Percentiles rank a stretch among this genome's conserved stretches.
Evolutionary conservation across 2,113 vertebrate genomes (phyloP).

Genomic region (Donacobius atricapilla): DNA sequence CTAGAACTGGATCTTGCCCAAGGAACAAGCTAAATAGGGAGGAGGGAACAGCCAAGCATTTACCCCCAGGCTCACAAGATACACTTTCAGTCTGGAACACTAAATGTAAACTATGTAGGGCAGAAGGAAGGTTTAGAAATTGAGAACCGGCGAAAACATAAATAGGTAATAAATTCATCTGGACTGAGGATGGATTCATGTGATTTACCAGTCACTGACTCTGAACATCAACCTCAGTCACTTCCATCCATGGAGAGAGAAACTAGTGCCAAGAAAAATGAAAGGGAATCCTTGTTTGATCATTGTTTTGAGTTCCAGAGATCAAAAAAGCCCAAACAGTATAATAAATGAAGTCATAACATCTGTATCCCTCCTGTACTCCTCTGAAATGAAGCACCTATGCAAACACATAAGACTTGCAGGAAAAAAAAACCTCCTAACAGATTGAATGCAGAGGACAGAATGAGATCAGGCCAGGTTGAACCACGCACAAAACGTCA

Average conservation of each 20-base stretch:
- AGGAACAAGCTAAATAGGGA: neutral
- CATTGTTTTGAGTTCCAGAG: neutral
- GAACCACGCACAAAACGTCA: neutral
- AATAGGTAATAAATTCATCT: neutral
- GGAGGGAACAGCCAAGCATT: neutral
- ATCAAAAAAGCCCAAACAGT: neutral
- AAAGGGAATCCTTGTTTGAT: neutral
- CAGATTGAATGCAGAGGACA: neutral
- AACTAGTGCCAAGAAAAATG: constrained; percentile 14
- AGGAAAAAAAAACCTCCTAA: accelerated
- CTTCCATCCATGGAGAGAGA: neutral
- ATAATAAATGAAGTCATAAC: constrained; percentile 16
- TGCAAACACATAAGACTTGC: neutral
- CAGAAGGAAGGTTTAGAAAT: neutral
- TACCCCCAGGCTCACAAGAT: neutral
- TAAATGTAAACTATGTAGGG: neutral
- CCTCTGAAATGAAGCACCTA: constrained; percentile 9
- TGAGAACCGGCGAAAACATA: neutral
- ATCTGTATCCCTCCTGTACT: neutral
- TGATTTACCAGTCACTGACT: neutral
- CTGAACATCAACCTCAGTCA: neutral
- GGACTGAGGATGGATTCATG: neutral
- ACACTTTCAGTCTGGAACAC: neutral
- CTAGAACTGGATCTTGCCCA: neutral
- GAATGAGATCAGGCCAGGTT: neutral